Percentiles rank a stretch among this genome's conserved stretches.
Evolutionary conservation across 2,888 invertebrate species (phyloP).

Genomic region (Lathronympha strigana): DNA sequence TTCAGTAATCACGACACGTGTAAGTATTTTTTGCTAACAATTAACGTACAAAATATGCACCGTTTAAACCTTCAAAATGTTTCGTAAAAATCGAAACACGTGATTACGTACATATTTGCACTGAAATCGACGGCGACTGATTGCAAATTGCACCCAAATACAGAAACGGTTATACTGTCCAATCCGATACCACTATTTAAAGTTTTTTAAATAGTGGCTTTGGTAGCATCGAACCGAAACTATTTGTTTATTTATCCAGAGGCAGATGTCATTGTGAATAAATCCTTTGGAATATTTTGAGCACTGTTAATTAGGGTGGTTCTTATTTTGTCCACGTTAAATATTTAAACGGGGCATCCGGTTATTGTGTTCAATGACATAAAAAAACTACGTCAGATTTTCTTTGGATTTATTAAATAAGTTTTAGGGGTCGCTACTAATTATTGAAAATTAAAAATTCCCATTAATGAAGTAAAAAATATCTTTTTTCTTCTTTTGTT

Average conservation of each 20-base stretch:
- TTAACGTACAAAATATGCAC: background rate
- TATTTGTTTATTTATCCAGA: background rate
- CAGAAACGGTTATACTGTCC: background rate
- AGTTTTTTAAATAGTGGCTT: background rate
- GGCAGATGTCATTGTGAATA: no score
- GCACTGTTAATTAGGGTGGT: no score
- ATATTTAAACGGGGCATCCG: no score
- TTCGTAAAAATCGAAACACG: slow-evolving; percentile 15
- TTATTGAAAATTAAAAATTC: no score
- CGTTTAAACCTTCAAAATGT: background rate
- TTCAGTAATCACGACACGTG: background rate
- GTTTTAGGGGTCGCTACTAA: no score
- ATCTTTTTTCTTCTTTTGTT: no score
- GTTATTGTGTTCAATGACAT: no score
- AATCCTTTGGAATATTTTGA: no score
- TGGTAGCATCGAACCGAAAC: background rate
- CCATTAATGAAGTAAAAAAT: no score
- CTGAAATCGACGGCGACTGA: slow-evolving; percentile 50
- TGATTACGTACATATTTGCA: slow-evolving; percentile 51
- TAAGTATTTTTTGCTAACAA: background rate
- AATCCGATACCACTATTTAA: slow-evolving; percentile 17
- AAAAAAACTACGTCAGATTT: no score
- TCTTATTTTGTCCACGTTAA: no score
- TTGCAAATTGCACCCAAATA: slow-evolving; percentile 44
- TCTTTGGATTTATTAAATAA: no score